phyloP scores from a whole-genome alignment of 1,140 invertebrate species.

The Hyles euphorbiae region DNA sequence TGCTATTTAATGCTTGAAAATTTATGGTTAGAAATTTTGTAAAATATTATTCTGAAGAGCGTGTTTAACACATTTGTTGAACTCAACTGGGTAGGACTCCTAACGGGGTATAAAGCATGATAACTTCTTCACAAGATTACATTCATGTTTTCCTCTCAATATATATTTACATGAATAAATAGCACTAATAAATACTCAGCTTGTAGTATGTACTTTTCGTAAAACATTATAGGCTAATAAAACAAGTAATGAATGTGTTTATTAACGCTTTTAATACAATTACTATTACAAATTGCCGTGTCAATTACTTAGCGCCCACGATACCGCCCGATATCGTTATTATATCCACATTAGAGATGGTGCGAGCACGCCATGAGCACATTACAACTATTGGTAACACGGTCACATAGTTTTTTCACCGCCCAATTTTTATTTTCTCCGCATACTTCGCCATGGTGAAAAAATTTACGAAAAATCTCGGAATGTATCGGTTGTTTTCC shows the following conservation, averaged over 20 bases:
- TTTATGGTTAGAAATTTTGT: no score
- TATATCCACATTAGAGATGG: slow-evolving; percentile 69
- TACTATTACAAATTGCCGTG: slow-evolving; percentile 51
- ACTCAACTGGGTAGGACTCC: no score
- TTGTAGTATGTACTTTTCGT: not conserved
- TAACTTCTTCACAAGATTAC: no score
- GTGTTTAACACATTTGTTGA: no score
- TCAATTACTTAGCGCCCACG: slow-evolving; percentile 64
- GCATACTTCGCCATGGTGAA: slow-evolving; percentile 38
- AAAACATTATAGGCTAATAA: not conserved
- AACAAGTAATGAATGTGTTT: slow-evolving; percentile 16
- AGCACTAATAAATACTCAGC: no score
- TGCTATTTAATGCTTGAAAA: no score
- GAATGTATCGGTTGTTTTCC: slow-evolving; percentile 29
- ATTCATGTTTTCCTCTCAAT: no score
- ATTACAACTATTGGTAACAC: slow-evolving; percentile 67
- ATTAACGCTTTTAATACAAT: slow-evolving; percentile 50
- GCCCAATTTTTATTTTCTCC: slow-evolving; percentile 63
- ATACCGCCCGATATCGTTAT: slow-evolving; percentile 53
- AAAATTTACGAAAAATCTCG: slow-evolving; percentile 48
- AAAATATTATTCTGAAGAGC: no score
- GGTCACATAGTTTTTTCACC: slow-evolving; percentile 65
- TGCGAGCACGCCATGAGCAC: slow-evolving; percentile 60
- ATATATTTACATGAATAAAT: no score
- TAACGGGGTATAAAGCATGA: no score